phyloP scores from a whole-genome alignment of 2,888 invertebrate genomes.

The Mesodorylaimus sp. region DNA sequence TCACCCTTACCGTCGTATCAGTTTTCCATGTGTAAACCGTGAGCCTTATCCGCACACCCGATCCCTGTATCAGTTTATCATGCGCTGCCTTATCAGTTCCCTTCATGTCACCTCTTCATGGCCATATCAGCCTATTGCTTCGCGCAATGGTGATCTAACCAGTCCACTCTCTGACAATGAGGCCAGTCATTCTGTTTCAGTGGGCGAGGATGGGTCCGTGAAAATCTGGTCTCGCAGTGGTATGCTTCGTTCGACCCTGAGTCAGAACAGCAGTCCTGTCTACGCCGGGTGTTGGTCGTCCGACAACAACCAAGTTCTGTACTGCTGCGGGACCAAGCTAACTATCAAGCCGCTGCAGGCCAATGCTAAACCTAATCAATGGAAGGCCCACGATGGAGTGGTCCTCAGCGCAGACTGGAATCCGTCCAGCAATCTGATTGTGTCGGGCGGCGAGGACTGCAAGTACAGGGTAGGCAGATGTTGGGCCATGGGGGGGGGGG shows the following conservation, averaged over 20 bases:
- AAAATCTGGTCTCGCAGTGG: constrained; percentile 95
- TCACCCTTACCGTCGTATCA: no score
- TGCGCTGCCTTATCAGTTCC: no score
- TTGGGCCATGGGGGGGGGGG: no score
- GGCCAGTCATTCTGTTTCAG: constrained; percentile 41
- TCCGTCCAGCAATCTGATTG: constrained; percentile 39
- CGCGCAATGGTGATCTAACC: no score
- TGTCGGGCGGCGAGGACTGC: constrained; percentile 54
- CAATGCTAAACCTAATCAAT: constrained; percentile 44
- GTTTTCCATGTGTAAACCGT: no score
- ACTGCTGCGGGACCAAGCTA: constrained; percentile 40
- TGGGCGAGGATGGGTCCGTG: constrained; percentile 85
- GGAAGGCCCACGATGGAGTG: constrained; percentile 88
- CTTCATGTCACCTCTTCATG: no score
- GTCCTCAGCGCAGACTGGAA: constrained; percentile 52
- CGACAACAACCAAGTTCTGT: constrained; percentile 32
- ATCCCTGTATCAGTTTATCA: no score
- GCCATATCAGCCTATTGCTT: no score
- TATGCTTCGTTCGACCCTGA: constrained; percentile 62
- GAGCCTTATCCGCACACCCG: no score
- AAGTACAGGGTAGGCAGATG: constrained; percentile 58
- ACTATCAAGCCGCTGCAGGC: constrained; percentile 43
- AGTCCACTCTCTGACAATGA: no score
- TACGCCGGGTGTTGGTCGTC: constrained; percentile 11
- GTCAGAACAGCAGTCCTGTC: constrained; percentile 45